Evolutionary conservation across 2,888 invertebrate species (phyloP), one percentile per base, ranked within the genome.

Genomic region (Oxyscelio sp.): DNA sequence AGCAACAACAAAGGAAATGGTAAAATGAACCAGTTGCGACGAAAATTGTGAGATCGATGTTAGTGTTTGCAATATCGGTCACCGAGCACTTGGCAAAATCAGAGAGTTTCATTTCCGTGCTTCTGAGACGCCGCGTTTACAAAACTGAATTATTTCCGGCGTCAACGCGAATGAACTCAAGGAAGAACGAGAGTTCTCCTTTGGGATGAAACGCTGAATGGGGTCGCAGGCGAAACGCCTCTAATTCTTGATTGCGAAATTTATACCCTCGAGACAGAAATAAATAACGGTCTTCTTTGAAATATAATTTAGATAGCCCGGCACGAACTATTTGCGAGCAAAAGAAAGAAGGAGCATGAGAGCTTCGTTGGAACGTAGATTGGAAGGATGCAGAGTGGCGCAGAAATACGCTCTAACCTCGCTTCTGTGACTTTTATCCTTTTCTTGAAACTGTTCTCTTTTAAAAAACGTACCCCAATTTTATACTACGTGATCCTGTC

Each of bases 281-380:
- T 91, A 91, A 91, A 91, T 91, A 90, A 91, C 89, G 84, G 86
- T 90, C 87, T 78, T 85, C 85, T 86, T 84, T 87, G 88, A 90
- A 90, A 91, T 90, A 89, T 90, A 91, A 91, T 91, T 91, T 90
- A 90, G 90, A 90, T 89, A 90, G 90, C 87, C 82, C 71, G 81
- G 66, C 48, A 59, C 59, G 66, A 79, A 79, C 68, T 74, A 79
- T 74, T 54, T 63, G 83, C 54, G 74, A 48, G 75, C 75, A 78
- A 59, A 70, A 70, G 66, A 71, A 74, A 70, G 56, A 54, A 45
- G 43, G 61, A 63, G 70, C n/a, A 70, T 59, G 40, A 59, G 54
- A 75, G 71, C 40, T 59, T 79, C 21, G 78, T 45, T 58, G 83
- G 74, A 78, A 83, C 70, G 45, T 56, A 83, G 80, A 73, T 70